Base-by-base conservation (phyloP, 1,140 invertebrate genomes). In the Eueides isabella region DNA sequence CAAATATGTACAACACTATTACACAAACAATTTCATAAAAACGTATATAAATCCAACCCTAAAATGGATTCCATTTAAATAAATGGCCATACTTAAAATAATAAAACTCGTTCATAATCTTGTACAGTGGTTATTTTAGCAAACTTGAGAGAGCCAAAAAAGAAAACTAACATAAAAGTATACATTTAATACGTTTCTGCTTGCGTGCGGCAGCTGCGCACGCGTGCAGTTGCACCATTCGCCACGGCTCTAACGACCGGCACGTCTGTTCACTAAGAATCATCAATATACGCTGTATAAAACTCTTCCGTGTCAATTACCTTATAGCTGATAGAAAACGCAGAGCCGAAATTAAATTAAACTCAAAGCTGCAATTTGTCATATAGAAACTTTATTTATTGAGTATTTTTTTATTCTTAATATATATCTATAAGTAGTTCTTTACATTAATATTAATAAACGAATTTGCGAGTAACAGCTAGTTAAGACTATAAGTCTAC, bases 401-500 rank as follows among this genome's bases (percentile, higher is more conserved):
- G n/a, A n/a, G n/a, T n/a, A n/a, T n/a, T n/a, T n/a, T n/a, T n/a
- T n/a, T n/a, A n/a, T n/a, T n/a, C n/a, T n/a, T n/a, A n/a, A n/a
- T n/a, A n/a, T n/a, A n/a, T n/a, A n/a, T 5, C 1, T 14, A 16
- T 16, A 38, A 38, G 12, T 14, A 38, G 12, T 38, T 14, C 16
- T 38, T 5, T 14, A 44, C 1, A 9, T 44, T 44, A 19, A 44
- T 6, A 19, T 7, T 5, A 44, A 5, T n/a, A 44, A 44, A 9
- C n/a, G n/a, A 44, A 44, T 4, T 19, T 7, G 16, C n/a, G 6
- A 0, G n/a, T 6, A 2, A 44, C n/a, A 44, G 19, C n/a, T 86
- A 89, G 88, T 90, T 90, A 89, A 88, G 71, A 82, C 83, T 83
- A 87, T 84, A 81, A 31, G 16, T 85, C 76, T 77, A 84, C 75